Base-by-base conservation (phyloP, 37 sponge, comb jelly and placozoan species). In the Chondrilla cf. caribensis region DNA sequence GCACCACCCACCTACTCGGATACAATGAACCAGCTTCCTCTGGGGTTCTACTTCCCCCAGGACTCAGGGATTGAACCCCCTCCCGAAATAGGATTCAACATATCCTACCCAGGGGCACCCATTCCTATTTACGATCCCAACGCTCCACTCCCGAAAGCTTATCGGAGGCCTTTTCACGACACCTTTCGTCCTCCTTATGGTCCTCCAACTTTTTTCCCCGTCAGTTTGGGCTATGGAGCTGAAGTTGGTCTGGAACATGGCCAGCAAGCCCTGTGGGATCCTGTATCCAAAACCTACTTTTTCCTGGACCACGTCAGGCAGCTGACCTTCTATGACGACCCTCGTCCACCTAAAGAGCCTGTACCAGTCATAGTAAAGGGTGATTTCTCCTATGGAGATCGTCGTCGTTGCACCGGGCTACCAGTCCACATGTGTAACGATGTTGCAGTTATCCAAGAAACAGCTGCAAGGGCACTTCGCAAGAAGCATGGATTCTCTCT, bases 211-310 rank as follows among this genome's bases (percentile, higher is more conserved):
- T 79, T 90, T 36, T 68, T 77, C 38, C 90, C 88, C 19, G 65
- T 88, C 38, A 94, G 94, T 80, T 82, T 94, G 24, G 94, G 94
- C 25, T 94, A 94, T 79, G 94, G 94, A 36, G 35, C 72, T 60
- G 94, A 94, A 37, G 76, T 94, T 6, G 94, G 92, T 17, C 84
- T 90, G 5, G 24, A 82, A 32, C 70, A 84, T 58, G 91, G 89
- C 0, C 54, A 78, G 24, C 94, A 94, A 43, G 94, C 86, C 7
- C 76, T 94, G 54, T 94, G 94, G 94, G 94, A 94, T 67, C 94
- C 91, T 11, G 59, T 73, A 3, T 14, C 39, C 19, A 85, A 81
- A 41, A 80, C 76, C 32, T 76, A 82, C 77, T 90, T 94, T 81
- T 94, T 90, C 70, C 40, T 94, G 14, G 94, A 94, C 60, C 94